A percentile compares a stretch with the other conserved stretches of the same genome.
Conservation (phyloP, 2,888 invertebrate species). For the Panopea generosa region DNA sequence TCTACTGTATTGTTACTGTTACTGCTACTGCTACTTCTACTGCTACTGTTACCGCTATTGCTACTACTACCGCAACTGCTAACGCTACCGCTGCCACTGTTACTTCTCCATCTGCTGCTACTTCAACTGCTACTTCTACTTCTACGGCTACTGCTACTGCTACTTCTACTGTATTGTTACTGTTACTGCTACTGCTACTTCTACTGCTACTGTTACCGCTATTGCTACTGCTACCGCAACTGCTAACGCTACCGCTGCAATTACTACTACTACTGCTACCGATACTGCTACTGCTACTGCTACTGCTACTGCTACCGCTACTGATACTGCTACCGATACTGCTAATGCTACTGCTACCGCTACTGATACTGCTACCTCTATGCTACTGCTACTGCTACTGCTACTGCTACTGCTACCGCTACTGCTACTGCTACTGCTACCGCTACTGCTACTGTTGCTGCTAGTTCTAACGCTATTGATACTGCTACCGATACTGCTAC, state of each 20-base stretch:
- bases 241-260: conserved; percentile 12
- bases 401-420: conserved; percentile 25
- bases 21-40: conserved; percentile 25
- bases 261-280: conserved; percentile 18
- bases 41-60: conserved; percentile 20
- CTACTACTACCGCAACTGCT: conserved; percentile 13
- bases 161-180: conserved; percentile 4
- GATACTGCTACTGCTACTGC: conserved; percentile 13
- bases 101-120: conserved; percentile 17
- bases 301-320: conserved; percentile 15
- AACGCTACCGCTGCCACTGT: conserved; percentile 19
- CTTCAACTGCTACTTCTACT: conserved; percentile 17
- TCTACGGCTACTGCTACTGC: conserved; percentile 18
- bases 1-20: conserved; percentile 2
- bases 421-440: conserved; percentile 15
- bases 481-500: conserved; percentile 1
- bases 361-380: conserved; percentile 22
- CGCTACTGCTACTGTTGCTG: conserved; percentile 13
- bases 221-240: conserved; percentile 14
- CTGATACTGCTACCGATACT: conserved; percentile 9
- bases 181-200: conserved; percentile 24
- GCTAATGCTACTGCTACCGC: conserved; percentile 17
- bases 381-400: conserved; percentile 19
- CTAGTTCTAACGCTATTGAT: neutral
- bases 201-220: conserved; percentile 24